phyloP scores from a whole-genome alignment of 2,888 invertebrate species.

The Calliopum simillimum region DNA sequence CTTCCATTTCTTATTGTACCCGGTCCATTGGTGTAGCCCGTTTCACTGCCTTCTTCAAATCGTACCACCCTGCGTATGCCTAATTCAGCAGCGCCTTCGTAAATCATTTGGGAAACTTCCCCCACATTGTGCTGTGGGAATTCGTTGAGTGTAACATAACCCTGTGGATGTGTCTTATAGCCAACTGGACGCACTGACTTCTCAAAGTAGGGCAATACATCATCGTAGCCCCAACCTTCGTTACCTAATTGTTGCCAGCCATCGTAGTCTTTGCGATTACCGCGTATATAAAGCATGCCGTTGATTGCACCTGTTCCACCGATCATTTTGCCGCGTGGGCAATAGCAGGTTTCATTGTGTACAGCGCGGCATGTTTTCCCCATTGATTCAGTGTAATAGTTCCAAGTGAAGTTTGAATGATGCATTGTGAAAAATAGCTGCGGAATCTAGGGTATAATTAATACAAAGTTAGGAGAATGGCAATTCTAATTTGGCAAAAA shows the following conservation, averaged over 20 bases:
- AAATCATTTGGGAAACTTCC: slow-evolving; percentile 56
- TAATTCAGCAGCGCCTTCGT: slow-evolving; percentile 67
- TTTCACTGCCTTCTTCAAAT: slow-evolving; percentile 64
- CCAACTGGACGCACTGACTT: slow-evolving; percentile 71
- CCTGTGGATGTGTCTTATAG: slow-evolving; percentile 51
- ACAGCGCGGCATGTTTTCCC: slow-evolving; percentile 51
- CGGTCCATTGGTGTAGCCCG: slow-evolving; percentile 69
- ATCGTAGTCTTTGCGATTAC: slow-evolving; percentile 75
- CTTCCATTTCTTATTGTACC: slow-evolving; percentile 73
- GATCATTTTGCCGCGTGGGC: slow-evolving; percentile 73
- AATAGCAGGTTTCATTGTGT: slow-evolving; percentile 65
- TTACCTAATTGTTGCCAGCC: slow-evolving; percentile 74
- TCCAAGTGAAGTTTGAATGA: slow-evolving; percentile 54
- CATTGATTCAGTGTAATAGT: slow-evolving; percentile 57
- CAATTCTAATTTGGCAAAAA: not conserved
- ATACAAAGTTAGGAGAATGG: slow-evolving; percentile 2
- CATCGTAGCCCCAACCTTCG: slow-evolving; percentile 78
- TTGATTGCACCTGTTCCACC: slow-evolving; percentile 77
- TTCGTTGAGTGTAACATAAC: slow-evolving; percentile 67
- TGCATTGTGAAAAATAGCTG: slow-evolving; percentile 50
- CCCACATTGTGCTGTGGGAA: slow-evolving; percentile 53
- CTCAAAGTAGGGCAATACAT: slow-evolving; percentile 82
- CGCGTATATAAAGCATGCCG: slow-evolving; percentile 75
- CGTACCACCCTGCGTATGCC: slow-evolving; percentile 64
- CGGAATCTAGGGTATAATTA: too few relatives aligned